Conservation (phyloP, 35 echinoderm and acorn worm species). For the Apostichopus japonicus region DNA sequence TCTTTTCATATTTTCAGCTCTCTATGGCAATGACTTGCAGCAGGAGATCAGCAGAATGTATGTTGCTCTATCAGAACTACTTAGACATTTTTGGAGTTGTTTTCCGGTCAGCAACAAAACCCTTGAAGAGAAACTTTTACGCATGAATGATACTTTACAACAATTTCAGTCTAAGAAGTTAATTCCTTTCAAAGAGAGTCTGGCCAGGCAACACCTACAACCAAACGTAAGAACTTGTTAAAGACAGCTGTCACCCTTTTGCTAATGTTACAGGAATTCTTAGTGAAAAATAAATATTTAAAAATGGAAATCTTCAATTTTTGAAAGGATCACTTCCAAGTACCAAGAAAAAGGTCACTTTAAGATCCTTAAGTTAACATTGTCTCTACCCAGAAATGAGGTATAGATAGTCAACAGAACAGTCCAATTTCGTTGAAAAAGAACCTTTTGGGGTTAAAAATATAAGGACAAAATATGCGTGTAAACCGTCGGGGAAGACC, state of each 20-base stretch:
- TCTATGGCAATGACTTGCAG: constrained; percentile 86
- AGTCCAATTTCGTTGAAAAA: too few relatives aligned
- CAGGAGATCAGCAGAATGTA: constrained; percentile 82
- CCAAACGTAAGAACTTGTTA: constrained; percentile 73
- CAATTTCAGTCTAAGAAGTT: constrained; percentile 91
- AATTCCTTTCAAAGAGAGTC: constrained; percentile 75
- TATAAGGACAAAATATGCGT: too few relatives aligned
- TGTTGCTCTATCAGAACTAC: constrained; percentile 70
- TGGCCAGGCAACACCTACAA: constrained; percentile 79
- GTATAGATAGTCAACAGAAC: too few relatives aligned
- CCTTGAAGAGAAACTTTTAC: constrained; percentile 82
- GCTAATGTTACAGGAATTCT: too few relatives aligned
- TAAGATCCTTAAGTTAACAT: too few relatives aligned
- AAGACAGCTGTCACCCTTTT: not conserved
- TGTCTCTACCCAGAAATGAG: too few relatives aligned
- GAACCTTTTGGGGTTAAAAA: too few relatives aligned
- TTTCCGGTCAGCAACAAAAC: constrained; percentile 80
- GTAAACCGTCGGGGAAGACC: too few relatives aligned
- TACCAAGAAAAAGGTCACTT: too few relatives aligned
- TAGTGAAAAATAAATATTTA: too few relatives aligned
- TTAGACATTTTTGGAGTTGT: constrained; percentile 90
- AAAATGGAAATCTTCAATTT: too few relatives aligned
- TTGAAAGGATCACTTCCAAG: too few relatives aligned
- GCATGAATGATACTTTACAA: constrained; percentile 96
- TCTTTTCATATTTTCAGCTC: constrained; percentile 61